These are phyloP conservation scores for Cheilosia urbana DNA, from an alignment of 2,888 invertebrate genomes.

Conservation along the genomic window DNA sequence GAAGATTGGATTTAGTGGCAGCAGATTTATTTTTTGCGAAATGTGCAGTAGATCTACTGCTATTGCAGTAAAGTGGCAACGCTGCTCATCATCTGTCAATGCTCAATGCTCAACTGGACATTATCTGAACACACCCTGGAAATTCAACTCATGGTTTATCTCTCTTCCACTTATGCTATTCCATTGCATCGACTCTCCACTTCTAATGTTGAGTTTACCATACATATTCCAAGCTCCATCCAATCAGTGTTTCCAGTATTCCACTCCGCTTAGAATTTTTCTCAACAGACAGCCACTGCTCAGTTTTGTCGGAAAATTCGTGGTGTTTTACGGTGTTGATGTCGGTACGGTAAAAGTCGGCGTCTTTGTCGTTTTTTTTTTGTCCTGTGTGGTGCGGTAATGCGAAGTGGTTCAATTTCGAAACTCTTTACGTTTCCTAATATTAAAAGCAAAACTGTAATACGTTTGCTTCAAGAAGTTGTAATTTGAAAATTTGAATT, in stretches of 20 bases:
- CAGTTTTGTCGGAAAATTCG: slow-evolving; percentile 64
- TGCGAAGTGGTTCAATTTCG: slow-evolving; percentile 28
- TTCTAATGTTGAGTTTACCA: slow-evolving; percentile 41
- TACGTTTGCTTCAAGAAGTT: not conserved
- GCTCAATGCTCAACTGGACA: slow-evolving; percentile 5
- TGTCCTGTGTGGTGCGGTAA: slow-evolving; percentile 2
- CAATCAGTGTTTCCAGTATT: slow-evolving; percentile 16
- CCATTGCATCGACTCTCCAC: not conserved
- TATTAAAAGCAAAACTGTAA: slow-evolving; percentile 19
- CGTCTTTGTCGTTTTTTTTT: slow-evolving; percentile 42
- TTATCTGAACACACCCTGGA: slow-evolving; percentile 58
- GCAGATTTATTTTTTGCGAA: too few relatives aligned
- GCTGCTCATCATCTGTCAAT: slow-evolving; percentile 15
- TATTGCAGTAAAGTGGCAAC: too few relatives aligned
- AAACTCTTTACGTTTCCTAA: not conserved
- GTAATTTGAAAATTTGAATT: not conserved
- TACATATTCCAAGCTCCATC: not conserved
- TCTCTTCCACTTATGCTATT: not conserved
- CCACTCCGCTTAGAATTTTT: slow-evolving; percentile 23
- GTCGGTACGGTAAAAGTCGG: slow-evolving; percentile 49
- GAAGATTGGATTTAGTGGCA: too few relatives aligned
- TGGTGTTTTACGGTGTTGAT: slow-evolving; percentile 34
- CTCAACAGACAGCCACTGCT: slow-evolving; percentile 19
- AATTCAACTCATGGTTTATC: slow-evolving; percentile 4
- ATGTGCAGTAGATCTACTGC: too few relatives aligned